These are phyloP conservation scores for Stegostoma tigrinum DNA, from an alignment of 2,113 vertebrate genomes.

Conservation along the genomic window DNA sequence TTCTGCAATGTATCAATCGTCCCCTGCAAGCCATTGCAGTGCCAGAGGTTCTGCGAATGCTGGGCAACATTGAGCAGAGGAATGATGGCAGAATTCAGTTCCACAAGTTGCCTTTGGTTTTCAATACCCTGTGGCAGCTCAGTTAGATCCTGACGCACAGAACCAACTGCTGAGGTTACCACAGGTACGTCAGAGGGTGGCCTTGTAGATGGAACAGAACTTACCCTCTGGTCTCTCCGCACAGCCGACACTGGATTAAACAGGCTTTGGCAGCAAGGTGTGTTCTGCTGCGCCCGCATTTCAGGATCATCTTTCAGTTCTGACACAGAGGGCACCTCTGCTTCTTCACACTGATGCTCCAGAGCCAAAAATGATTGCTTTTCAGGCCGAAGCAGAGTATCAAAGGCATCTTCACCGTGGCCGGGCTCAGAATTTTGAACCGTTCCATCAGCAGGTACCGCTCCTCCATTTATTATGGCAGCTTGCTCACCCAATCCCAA, in stretches of 20 bases:
- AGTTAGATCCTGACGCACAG: not conserved
- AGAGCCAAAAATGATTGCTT: not conserved
- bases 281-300: not conserved
- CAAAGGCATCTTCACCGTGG: no score
- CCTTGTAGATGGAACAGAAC: not conserved
- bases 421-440: not conserved
- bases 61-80: no score
- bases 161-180: not conserved
- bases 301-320: not conserved
- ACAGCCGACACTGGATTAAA: no score
- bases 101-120: not conserved
- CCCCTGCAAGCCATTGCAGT: not conserved
- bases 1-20: not conserved
- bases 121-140: not conserved
- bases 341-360: not conserved
- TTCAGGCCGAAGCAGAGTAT: not conserved
- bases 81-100: no score
- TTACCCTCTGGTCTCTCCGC: not conserved
- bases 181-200: not conserved
- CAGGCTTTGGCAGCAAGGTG: no score
- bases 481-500: not conserved
- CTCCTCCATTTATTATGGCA: accelerated
- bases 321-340: not conserved
- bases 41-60: not conserved
- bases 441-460: not conserved